Percentiles rank a stretch among this genome's conserved stretches.
Evolutionary conservation across 2,113 vertebrate genomes (phyloP).

Genomic region (Dromas ardeola): DNA sequence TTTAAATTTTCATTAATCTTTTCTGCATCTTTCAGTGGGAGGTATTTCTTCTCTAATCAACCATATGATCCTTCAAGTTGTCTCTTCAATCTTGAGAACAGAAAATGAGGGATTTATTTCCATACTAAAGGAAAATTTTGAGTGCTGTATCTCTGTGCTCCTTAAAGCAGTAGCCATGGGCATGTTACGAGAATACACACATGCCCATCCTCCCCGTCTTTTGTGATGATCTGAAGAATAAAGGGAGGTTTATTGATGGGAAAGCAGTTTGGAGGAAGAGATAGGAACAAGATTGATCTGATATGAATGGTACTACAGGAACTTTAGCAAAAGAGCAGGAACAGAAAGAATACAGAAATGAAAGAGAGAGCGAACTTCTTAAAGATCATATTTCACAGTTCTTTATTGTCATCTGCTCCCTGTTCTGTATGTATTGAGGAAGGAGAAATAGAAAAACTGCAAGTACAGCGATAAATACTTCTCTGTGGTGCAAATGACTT

Average conservation of each 20-base stretch:
- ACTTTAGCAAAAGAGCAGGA: neutral
- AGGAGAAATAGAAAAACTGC: slow-evolving; percentile 31
- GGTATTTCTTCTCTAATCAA: neutral
- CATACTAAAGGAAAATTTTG: neutral
- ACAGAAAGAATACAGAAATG: slow-evolving; percentile 19
- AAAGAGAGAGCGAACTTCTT: neutral
- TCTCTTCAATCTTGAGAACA: neutral
- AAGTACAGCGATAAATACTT: slow-evolving; percentile 16
- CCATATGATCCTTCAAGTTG: neutral
- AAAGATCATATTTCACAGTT: slow-evolving; percentile 38
- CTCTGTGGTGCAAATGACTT: slow-evolving; percentile 29
- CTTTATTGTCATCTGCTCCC: slow-evolving; percentile 26
- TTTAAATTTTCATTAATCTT: neutral
- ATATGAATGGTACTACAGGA: neutral
- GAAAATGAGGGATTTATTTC: slow-evolving; percentile 4
- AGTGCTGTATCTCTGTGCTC: neutral
- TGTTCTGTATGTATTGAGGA: slow-evolving; percentile 8
- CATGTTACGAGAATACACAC: rapidly evolving
- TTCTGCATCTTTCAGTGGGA: neutral
- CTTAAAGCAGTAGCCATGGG: neutral
- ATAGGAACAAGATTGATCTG: neutral
- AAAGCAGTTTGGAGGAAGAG: neutral
- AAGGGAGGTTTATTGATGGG: neutral
- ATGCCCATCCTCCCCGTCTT: neutral
- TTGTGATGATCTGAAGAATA: neutral